Conservation (phyloP, 64 coral and sea anemone species). For the Actinia tenebrosa region DNA sequence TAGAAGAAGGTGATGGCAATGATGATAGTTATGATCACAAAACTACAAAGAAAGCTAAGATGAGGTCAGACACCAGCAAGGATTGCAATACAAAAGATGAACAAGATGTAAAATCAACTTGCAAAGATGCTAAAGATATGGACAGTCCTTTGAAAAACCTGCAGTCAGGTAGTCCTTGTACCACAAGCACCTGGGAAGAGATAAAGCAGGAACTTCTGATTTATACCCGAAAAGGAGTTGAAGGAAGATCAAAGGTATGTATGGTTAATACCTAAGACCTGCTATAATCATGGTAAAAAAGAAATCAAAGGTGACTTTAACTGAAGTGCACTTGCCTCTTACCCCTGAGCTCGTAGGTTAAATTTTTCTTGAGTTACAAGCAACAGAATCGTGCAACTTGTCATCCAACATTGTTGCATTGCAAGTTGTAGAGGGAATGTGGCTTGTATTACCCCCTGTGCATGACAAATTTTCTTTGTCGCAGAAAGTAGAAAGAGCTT, state of each 20-base stretch:
- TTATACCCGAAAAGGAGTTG: slow-evolving; percentile 44
- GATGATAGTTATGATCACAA: background rate
- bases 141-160: background rate
- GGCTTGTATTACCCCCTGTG: too few species aligned
- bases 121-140: background rate
- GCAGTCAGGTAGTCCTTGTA: slow-evolving; percentile 2
- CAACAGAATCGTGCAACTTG: too few species aligned
- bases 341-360: too few species aligned
- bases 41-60: background rate
- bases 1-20: background rate
- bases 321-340: too few species aligned
- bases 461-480: too few species aligned
- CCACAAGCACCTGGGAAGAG: slow-evolving; percentile 16
- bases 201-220: slow-evolving; percentile 41
- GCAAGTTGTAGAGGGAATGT: too few species aligned
- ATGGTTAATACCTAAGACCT: background rate
- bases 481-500: too few species aligned
- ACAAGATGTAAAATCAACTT: background rate
- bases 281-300: too few species aligned
- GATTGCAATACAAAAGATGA: background rate
- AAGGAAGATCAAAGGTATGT: slow-evolving; percentile 47
- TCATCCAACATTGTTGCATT: too few species aligned
- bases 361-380: too few species aligned
- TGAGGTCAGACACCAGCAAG: background rate
- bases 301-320: too few species aligned